Base-by-base conservation (phyloP, 2,797 vertebrate species). In the Clarias laeviceps region DNA sequence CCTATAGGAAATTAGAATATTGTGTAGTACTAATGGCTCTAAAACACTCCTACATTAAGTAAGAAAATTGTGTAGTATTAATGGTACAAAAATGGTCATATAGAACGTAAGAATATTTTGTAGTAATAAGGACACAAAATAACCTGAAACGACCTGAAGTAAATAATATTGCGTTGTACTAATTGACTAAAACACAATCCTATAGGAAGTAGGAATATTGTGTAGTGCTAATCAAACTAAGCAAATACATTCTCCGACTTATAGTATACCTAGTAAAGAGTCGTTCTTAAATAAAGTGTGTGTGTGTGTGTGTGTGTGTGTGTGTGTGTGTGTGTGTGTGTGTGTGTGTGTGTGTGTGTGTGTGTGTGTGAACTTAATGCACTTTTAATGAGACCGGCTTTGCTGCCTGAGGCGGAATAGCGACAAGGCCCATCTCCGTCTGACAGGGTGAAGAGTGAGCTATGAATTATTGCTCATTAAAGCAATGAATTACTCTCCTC, bases 381-480 rank as follows among this genome's bases (percentile, higher is more conserved):
- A 94, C 92, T 93, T 94, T 94, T 95, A 94, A 96, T 95, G 93
- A 95, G 92, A 88, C 91, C 91, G 89, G 90, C 92, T 92, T 91
- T 87, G 90, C 90, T 68, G 94, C 94, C 93, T 90, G 91, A 79
- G 91, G 95, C 94, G 88, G 93, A 93, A 92, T 91, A 73, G 92
- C 86, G 88, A 69, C 88, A 93, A 92, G 94, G 91, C 92, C 93
- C 92, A 92, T 94, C 89, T 91, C 95, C 93, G 87, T 85, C 92
- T 95, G 94, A 95, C 95, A 92, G 92, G 91, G 88, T 87, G 91
- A 82, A 89, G 92, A 94, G 92, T 91, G 93, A 94, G 90, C 90
- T 93, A 92, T 93, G 92, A 94, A 95, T 94, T 94, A 93, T 94
- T 93, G 92, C 92, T 94, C 93, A 92, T 94, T 95, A 95, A 95